Base-by-base conservation (phyloP, 1,140 invertebrate genomes). In the Hycleus cichorii region DNA sequence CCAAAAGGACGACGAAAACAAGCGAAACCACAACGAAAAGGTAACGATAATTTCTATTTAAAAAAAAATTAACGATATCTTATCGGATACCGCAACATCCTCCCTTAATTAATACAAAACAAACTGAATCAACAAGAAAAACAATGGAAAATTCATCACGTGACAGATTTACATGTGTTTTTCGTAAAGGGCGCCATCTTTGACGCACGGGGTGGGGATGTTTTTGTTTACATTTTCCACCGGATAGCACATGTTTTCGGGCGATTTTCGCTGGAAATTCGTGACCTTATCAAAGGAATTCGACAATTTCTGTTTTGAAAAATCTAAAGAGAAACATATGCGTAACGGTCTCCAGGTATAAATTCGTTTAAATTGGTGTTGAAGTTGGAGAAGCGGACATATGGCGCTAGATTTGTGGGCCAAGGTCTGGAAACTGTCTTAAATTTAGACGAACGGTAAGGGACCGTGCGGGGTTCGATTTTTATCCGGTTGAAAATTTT, bases 21-120 rank as follows among this genome's bases (percentile, higher is more conserved):
- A 49, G 69, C 70, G 24, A 74, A 74, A 59, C 72, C 72, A 24
- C 69, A 72, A 62, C 57, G 70, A 54, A 72, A 72, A 74, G 67
- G 67, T 69, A 61, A 58, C 25, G 11, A 44, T 42, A 12, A 48
- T 44, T 24, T 10, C 18, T 18, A 18, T 18, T 10, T 8, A 47
- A n/a, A 18, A 18, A 18, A 18, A 18, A 18, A 18, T 18, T 18
- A 18, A 32, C 32, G 4, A 25, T 45, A 39, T 43, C 42, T 1
- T 40, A 24, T n/a, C 39, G 39, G 12, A 25, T 44, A 18, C 32
- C 24, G 39, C 25, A 43, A 45, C 8, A 8, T n/a, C 42, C 11
- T n/a, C 27, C 42, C 27, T 40, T 38, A 24, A 11, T n/a, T 39
- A 38, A 3, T 8, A n/a, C 3, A 25, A 46, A 48, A 44, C 54